Evolutionary conservation across 2,888 invertebrate genomes (phyloP).

Genomic region (Hyposoter dolosus): DNA sequence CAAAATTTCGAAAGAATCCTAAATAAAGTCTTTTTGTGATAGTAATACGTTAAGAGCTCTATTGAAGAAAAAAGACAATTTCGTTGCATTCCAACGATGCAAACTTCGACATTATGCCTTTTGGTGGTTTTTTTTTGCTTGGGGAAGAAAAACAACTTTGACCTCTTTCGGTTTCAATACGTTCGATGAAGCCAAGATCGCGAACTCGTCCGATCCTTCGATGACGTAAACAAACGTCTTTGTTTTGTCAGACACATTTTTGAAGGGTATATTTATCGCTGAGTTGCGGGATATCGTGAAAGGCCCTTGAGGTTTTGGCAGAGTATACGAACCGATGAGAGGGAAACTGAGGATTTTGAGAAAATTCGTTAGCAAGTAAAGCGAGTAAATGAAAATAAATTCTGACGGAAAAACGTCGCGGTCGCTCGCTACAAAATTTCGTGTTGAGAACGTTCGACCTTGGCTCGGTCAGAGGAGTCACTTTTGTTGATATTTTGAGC

Average conservation of each 20-base stretch:
- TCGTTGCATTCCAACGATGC: no score
- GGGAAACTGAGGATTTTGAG: conserved; percentile 74
- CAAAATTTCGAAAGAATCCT: no score
- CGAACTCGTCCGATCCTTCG: conserved; percentile 71
- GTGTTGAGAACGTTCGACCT: no score
- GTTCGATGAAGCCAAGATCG: conserved; percentile 40
- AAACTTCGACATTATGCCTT: no score
- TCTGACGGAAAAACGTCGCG: no score
- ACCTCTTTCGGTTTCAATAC: conserved; percentile 74
- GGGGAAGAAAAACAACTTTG: background rate
- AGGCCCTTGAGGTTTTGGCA: conserved; percentile 78
- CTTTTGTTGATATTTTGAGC: no score
- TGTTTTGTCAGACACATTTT: conserved; percentile 74
- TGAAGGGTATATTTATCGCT: conserved; percentile 72
- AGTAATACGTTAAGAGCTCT: no score
- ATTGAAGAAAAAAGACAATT: no score
- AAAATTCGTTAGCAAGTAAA: background rate
- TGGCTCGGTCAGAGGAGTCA: no score
- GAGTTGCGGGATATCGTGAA: conserved; percentile 66
- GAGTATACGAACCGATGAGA: conserved; percentile 71
- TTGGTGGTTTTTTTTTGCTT: background rate
- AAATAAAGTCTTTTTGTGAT: no score
- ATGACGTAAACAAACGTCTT: conserved; percentile 74
- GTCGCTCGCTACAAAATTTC: no score
- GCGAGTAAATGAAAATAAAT: background rate